Evolutionary conservation across 2,113 vertebrate genomes (phyloP).

Genomic region (Pelecanoides urinatrix): DNA sequence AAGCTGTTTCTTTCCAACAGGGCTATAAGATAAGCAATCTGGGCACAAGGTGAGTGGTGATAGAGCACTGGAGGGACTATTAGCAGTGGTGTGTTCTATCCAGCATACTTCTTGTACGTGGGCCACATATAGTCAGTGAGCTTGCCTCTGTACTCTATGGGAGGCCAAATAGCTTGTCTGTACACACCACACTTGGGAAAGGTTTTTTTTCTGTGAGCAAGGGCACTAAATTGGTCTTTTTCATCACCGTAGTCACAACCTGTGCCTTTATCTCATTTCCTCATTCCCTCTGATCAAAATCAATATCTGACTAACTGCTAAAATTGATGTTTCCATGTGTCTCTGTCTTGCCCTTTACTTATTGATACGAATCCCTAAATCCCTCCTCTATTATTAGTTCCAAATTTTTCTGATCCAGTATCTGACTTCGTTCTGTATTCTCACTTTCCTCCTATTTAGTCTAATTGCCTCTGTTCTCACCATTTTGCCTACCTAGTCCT

Average conservation of each 20-base stretch:
- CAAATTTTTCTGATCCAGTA: background rate
- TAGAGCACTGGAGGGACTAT: background rate
- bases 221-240: background rate
- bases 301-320: background rate
- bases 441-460: background rate
- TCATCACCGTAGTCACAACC: background rate
- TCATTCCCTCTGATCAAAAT: background rate
- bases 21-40: background rate
- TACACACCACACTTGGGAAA: background rate
- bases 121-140: no score
- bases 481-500: background rate
- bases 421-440: background rate
- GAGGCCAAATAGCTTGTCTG: background rate
- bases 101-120: background rate
- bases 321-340: background rate
- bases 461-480: background rate
- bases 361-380: background rate
- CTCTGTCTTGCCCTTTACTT: background rate
- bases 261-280: background rate
- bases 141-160: no score
- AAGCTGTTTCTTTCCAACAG: background rate
- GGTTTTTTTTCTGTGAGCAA: background rate
- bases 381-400: background rate
- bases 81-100: background rate
- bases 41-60: background rate